Conservation (phyloP, 1,140 invertebrate species). For the Aplysia californica region DNA sequence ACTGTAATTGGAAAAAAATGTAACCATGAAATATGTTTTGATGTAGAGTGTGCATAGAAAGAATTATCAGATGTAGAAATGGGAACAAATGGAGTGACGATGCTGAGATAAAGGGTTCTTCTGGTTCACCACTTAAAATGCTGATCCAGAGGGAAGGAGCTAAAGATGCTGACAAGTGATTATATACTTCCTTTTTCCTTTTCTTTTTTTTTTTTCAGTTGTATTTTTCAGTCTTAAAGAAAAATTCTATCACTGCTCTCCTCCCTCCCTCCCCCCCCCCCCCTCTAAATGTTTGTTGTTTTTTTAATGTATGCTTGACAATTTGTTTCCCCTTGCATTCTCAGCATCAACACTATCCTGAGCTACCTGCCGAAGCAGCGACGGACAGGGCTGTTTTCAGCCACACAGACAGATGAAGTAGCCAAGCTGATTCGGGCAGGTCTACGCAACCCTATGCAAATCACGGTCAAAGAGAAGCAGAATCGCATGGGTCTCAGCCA, state of each 20-base stretch:
- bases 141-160: too few species aligned
- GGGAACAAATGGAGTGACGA: too few species aligned
- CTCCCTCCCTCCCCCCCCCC: background rate
- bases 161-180: too few species aligned
- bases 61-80: too few species aligned
- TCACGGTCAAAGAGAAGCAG: slow-evolving; percentile 89
- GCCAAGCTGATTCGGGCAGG: slow-evolving; percentile 92
- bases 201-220: too few species aligned
- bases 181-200: too few species aligned
- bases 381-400: slow-evolving; percentile 96
- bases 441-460: slow-evolving; percentile 91
- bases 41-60: too few species aligned
- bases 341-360: slow-evolving; percentile 88
- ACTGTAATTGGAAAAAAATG: too few species aligned
- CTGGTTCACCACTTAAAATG: too few species aligned
- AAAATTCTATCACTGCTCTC: background rate
- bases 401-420: slow-evolving; percentile 97
- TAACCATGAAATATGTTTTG: too few species aligned
- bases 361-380: slow-evolving; percentile 91
- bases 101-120: too few species aligned
- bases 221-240: background rate
- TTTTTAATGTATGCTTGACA: background rate
- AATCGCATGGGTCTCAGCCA: slow-evolving; percentile 37
- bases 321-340: slow-evolving; percentile 19
- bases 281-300: too few species aligned